Base-by-base conservation (phyloP, 1,140 invertebrate genomes). In the Macrobrachium nipponense region DNA sequence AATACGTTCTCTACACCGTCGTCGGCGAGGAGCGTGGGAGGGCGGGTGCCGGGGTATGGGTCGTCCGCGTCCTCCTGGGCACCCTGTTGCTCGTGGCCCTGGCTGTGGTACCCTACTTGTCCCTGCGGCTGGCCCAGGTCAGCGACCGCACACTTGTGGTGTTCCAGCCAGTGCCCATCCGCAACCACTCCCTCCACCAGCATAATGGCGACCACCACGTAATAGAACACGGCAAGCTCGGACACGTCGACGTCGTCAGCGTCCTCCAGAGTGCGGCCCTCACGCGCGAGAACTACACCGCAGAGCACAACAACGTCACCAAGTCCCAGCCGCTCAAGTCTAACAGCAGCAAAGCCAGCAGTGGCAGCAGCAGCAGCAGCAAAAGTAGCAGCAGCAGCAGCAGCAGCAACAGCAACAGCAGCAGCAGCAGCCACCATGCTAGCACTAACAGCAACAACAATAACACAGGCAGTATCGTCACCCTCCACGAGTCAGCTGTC, bases 271-370 rank as follows among this genome's bases (percentile, higher is more conserved):
- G 80, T 43, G 86, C 68, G 72, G 73, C 89, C 76, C 90, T 85
- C 88, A 81, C 89, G 89, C 88, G 91, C 92, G 58, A 93, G 92
- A 93, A 70, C 91, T 93, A 93, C 77, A 85, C 83, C 1, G 60
- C 23, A 1, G 18, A 43, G 10, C 6, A 11, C 0, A 20, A 60
- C 11, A 64, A 64, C 60, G 18, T 36, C 61, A 80, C 78, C 6
- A 70, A 70, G 68, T 23, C 68, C 20, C 36, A 23, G 20, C 17
- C 68, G 8, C 23, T 43, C 68, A 70, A 70, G 23, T 70, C 68
- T 15, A 70, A 43, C 68, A 70, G 68, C 68, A 70, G 20, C 20
- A 70, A 70, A 23, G 36, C 23, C 20, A 27, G 20, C n/a, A 14
- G 17, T 20, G 11, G 20, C 68, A 27, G 68, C 68, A 43, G 68